A percentile compares a stretch with the other conserved stretches of the same genome.
Evolutionary conservation across 2,113 vertebrate genomes (phyloP).

Genomic region (Pleuronectes platessa): DNA sequence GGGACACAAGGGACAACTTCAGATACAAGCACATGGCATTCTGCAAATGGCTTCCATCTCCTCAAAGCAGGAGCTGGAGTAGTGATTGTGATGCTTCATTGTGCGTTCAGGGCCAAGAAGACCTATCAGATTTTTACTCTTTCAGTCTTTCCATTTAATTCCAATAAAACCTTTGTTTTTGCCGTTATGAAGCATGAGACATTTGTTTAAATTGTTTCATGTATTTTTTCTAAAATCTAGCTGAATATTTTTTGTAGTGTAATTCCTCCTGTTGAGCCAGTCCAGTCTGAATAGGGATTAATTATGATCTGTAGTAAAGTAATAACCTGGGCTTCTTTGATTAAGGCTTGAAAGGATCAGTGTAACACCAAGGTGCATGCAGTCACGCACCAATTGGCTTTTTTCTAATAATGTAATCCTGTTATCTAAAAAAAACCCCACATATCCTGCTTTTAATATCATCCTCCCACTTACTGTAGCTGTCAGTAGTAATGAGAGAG

Average conservation of each 20-base stretch:
- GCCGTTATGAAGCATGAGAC: too few relatives aligned
- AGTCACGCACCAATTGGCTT: not conserved
- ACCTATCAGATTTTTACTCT: too few relatives aligned
- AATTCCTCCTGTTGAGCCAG: conserved; percentile 19
- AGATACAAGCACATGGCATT: too few relatives aligned
- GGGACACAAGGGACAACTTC: too few relatives aligned
- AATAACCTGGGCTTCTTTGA: conserved; percentile 25
- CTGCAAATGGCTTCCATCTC: conserved; percentile 63
- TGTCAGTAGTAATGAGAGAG: too few relatives aligned
- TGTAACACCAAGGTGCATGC: not conserved
- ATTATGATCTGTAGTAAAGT: conserved; percentile 13
- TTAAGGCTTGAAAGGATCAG: conserved; percentile 16
- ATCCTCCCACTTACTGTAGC: too few relatives aligned
- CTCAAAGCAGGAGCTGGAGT: not conserved
- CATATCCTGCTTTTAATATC: too few relatives aligned
- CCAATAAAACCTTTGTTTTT: not conserved
- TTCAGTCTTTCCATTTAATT: too few relatives aligned
- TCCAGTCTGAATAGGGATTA: conserved; percentile 9
- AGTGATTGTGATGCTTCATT: conserved; percentile 1
- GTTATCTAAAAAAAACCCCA: too few relatives aligned
- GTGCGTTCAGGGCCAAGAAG: conserved; percentile 15
- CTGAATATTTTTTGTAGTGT: not conserved
- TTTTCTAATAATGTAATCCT: not conserved
- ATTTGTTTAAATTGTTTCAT: too few relatives aligned
- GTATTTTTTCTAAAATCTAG: not conserved